Base-by-base conservation (phyloP, 2,797 vertebrate species). In the Anabacerthia variegaticeps region DNA sequence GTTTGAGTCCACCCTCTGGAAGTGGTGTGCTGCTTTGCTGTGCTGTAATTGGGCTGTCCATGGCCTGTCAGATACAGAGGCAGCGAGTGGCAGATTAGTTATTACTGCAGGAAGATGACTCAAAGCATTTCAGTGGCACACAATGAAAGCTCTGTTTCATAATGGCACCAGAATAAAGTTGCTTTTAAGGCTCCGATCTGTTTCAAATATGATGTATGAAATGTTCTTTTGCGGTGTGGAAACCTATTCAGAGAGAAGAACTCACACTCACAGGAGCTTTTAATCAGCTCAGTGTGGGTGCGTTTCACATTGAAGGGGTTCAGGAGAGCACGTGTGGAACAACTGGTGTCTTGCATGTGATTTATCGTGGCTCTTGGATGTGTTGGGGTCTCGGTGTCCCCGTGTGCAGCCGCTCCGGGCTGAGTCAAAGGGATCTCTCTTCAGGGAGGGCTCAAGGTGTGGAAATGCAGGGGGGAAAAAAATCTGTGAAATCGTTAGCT, bases 101-200 rank as follows among this genome's bases (percentile, higher is more conserved):
- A 80, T 87, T 96, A 39, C 75, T 84, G 94, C 69, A 66, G 85
- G 92, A 81, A 71, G 93, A 95, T 96, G 96, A 96, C 94, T 96
- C 94, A 92, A 67, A 95, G 89, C 36, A 9, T 85, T 94, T 91
- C 94, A 90, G 81, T 55, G 62, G 69, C 86, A 91, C 82, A 94
- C 95, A 95, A 90, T 83, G 82, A 88, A 77, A 91, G 69, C 84
- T 93, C 87, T 95, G 84, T 94, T 92, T 84, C 8, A 2, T 76
- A 93, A 91, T 75, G 51, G 78, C 76, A 76, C 52, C 18, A 10
- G 81, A 91, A 90, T 85, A 69, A 83, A 86, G 82, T 92, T 92
- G 88, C 85, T 92, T 94, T 95, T 87, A 93, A 87, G 77, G 73
- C 83, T 74, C 30, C 0, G 19, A 56, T 91, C 77, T 37, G 59